Evolutionary conservation across 2,888 invertebrate species (phyloP), one percentile per base, ranked within the genome.

Genomic region (Adelognathus sp.): DNA sequence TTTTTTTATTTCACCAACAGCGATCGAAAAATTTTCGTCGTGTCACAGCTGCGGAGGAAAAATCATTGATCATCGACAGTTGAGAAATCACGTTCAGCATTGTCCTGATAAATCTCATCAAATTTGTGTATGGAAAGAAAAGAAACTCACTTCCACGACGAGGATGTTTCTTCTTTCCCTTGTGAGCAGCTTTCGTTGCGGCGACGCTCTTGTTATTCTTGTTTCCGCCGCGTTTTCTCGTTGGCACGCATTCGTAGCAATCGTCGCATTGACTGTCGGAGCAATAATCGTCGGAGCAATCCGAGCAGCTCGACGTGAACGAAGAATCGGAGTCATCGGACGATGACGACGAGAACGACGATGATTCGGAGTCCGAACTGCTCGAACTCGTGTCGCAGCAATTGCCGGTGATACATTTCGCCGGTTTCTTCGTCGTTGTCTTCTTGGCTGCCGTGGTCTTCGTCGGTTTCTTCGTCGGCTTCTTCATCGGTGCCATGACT

Each of bases 101-200:
- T n/a, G n/a, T n/a, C n/a, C n/a, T n/a, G n/a, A n/a, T n/a, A n/a
- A n/a, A n/a, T n/a, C n/a, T n/a, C n/a, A n/a, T n/a, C n/a, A n/a
- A n/a, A n/a, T n/a, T n/a, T n/a, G n/a, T 1, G 18, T 1, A 44
- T 18, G 9, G 18, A 18, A 29, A 63, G 52, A 16, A 54, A 54
- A n/a, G 29, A 27, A 50, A 72, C 82, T 80, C 16, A 81, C 81
- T 80, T 18, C 50, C 36, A 54, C 72, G 80, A 73, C 79, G 80
- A 29, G 50, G 14, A 31, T 71, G 60, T 44, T 78, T 82, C 50
- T 78, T 82, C 14, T 74, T 76, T 16, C 21, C 46, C 39, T 71
- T 70, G 27, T 44, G 60, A 6, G 29, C 3, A 14, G 58, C 66
- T 52, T 44, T 78, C 56, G 60, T 4, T 2, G 41, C 9, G 7